Conservation (phyloP, 92 coral and sea anemone species). For the Bergia sp. region DNA sequence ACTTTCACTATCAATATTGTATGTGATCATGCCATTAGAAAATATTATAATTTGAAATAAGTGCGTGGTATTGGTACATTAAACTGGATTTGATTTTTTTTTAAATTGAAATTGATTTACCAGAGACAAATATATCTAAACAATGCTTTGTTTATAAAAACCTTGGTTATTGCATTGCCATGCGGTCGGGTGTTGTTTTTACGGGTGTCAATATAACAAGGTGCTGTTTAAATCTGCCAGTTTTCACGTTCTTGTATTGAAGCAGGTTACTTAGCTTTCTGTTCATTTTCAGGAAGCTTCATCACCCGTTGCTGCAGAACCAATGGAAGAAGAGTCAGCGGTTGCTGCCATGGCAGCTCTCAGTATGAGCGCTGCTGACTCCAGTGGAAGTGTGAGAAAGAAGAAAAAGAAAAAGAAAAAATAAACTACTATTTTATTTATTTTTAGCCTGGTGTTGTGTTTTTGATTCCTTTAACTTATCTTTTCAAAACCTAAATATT, state of each 20-base stretch:
- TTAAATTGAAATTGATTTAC: too few relatives aligned
- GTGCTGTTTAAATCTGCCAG: neutral
- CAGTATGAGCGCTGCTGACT: constrained; percentile 38
- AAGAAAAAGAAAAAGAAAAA: constrained; percentile 70
- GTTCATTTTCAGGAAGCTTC: constrained; percentile 9
- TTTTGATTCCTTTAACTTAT: neutral
- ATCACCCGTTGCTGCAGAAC: constrained; percentile 42
- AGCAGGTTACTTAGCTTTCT: neutral
- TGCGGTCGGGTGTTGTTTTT: too few relatives aligned
- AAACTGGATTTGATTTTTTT: too few relatives aligned
- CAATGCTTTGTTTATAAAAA: too few relatives aligned
- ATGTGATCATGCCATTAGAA: too few relatives aligned
- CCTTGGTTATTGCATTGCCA: too few relatives aligned
- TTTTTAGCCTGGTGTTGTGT: neutral
- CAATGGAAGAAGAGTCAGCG: constrained; percentile 85
- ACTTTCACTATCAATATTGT: too few relatives aligned
- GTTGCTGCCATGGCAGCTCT: constrained; percentile 82
- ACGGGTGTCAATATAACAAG: neutral
- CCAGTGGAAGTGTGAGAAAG: constrained; percentile 60
- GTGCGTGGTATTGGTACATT: too few relatives aligned
- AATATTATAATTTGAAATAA: too few relatives aligned
- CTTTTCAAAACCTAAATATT: neutral
- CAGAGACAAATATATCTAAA: too few relatives aligned
- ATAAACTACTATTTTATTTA: neutral
- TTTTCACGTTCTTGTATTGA: neutral